A percentile compares a stretch with the other conserved stretches of the same genome.
Conservation (phyloP, 2,888 invertebrate species). For the Stenichneumon culpator region DNA sequence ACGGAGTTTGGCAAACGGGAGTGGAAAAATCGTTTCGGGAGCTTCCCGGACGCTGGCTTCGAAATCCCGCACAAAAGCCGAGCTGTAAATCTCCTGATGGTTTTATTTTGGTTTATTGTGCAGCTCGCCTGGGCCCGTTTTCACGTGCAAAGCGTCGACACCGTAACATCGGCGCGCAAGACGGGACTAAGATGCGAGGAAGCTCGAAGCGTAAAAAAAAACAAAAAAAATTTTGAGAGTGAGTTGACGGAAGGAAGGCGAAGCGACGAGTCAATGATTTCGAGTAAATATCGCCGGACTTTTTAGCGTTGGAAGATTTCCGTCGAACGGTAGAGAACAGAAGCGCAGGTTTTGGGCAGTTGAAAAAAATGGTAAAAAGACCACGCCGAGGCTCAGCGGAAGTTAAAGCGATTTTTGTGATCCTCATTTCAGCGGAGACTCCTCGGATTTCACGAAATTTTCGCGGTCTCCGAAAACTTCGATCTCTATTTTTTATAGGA, state of each 20-base stretch:
- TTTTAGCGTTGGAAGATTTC: neutral
- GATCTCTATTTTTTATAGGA: no score
- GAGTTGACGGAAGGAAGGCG: neutral
- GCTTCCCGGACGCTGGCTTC: conserved; percentile 21
- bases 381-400: neutral
- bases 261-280: conserved; percentile 14
- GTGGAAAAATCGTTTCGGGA: conserved; percentile 35
- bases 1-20: conserved; percentile 23
- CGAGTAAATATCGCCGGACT: neutral
- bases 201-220: neutral
- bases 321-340: conserved; percentile 4
- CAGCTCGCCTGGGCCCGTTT: conserved; percentile 1
- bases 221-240: neutral
- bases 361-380: conserved; percentile 6
- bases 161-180: conserved; percentile 38
- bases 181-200: conserved; percentile 16
- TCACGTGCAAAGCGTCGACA: conserved; percentile 21
- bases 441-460: neutral
- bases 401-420: neutral
- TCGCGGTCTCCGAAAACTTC: neutral
- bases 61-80: conserved; percentile 24
- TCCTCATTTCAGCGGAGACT: neutral
- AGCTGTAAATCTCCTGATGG: conserved; percentile 78
- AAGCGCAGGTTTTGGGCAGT: neutral
- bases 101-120: conserved; percentile 80